A percentile compares a stretch with the other conserved stretches of the same genome.
Conservation (phyloP, 2,888 invertebrate genomes). For the Sphaerophoria rueppellii region DNA sequence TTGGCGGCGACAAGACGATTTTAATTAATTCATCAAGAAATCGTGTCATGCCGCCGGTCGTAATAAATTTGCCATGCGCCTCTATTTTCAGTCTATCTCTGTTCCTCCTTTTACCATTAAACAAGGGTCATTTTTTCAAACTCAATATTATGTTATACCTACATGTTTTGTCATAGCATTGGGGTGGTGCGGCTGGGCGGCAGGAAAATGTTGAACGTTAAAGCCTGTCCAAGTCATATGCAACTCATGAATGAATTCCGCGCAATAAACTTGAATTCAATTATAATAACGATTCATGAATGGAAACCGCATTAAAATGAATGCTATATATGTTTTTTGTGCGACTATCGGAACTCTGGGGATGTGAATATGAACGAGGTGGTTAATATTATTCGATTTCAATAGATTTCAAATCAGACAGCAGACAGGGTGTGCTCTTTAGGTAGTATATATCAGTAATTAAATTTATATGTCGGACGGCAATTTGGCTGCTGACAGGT, state of each 20-base stretch:
- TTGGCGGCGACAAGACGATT: constrained; percentile 66
- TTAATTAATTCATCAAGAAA: constrained; percentile 70
- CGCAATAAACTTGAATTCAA: constrained; percentile 58
- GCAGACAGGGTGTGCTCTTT: constrained; percentile 28
- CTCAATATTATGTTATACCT: neutral
- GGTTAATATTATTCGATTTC: constrained; percentile 28
- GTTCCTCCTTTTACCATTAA: constrained; percentile 26
- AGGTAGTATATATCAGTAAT: neutral
- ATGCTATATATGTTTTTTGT: constrained; percentile 9
- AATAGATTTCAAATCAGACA: constrained; percentile 20
- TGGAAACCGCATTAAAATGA: constrained; percentile 33
- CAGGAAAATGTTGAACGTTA: constrained; percentile 13
- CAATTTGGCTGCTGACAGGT: neutral
- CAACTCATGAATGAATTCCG: constrained; percentile 63
- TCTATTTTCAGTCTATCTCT: constrained; percentile 24
- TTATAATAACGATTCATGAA: constrained; percentile 69
- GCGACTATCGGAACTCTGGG: constrained; percentile 10
- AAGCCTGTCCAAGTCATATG: constrained; percentile 7
- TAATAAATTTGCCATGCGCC: constrained; percentile 69
- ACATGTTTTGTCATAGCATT: neutral
- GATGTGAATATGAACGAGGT: constrained; percentile 25
- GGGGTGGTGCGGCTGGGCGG: neutral
- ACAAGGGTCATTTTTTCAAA: constrained; percentile 31
- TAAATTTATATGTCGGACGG: neutral
- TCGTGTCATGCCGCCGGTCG: constrained; percentile 54